Base-by-base conservation (phyloP, 2,113 vertebrate species). In the Andinoacara biseriatus region DNA sequence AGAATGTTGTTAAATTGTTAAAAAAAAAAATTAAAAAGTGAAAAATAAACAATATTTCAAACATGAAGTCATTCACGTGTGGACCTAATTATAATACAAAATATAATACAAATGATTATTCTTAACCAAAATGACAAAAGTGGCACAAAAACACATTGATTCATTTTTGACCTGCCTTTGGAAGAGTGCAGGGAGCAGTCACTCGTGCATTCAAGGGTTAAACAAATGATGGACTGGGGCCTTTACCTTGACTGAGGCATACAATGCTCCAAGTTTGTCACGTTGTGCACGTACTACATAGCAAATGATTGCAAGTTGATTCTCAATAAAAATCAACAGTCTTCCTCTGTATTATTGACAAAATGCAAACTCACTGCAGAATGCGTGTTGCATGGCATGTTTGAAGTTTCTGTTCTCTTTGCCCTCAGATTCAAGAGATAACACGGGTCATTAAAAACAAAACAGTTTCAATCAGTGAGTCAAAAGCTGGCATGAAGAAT, bases 201-300 rank as follows among this genome's bases (percentile, higher is more conserved):
- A 38, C 7, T 38, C 9, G 8, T 38, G 35, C 35, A 38, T 10
- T 2, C 10, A 38, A 38, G 35, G 35, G 35, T 38, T 38, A 33
- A 46, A 54, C 7, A 60, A 40, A 61, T 49, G 20, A 61, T 13
- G 76, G 49, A 20, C 26, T 58, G 49, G 35, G 59, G 69, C 35
- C 59, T 29, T 40, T 60, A 85, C 85, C 79, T 72, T 80, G 79
- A 76, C 76, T 80, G n/a, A 76, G 5, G 7, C 57, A 62, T 0
- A 80, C 35, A 35, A 29, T 24, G 3, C 26, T 59, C 9, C 24
- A 33, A 5, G 58, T 52, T 18, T 15, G 22, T 62, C 82, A 83
- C 22, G 74, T 83, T 52, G 40, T 59, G 31, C 49, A 63, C 72
- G 35, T 82, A 57, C 49, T 22, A 52, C 67, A 54, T n/a, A 14